These are phyloP conservation scores for Sthenelais limicola DNA, from an alignment of 2,888 invertebrate genomes.

Conservation along the genomic window DNA sequence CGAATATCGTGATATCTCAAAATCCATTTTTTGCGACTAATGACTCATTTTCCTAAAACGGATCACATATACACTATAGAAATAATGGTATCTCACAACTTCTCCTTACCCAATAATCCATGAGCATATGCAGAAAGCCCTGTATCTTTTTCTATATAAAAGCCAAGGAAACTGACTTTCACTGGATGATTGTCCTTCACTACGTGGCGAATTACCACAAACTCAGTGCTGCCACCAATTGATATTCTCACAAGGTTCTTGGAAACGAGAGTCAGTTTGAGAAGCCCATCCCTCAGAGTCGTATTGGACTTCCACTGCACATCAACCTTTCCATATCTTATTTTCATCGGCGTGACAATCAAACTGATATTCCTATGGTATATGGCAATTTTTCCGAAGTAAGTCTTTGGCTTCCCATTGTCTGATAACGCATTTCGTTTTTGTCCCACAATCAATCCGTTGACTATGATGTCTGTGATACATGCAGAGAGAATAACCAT, in stretches of 20 bases:
- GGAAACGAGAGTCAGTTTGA: neutral
- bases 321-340: neutral
- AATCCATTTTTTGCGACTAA: too few relatives aligned
- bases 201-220: constrained; percentile 46
- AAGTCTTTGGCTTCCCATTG: constrained; percentile 34
- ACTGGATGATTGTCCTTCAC: neutral
- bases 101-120: constrained; percentile 50
- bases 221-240: constrained; percentile 24
- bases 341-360: neutral
- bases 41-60: too few relatives aligned
- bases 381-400: constrained; percentile 34
- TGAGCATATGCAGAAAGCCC: constrained; percentile 43
- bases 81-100: too few relatives aligned
- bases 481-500: neutral
- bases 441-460: constrained; percentile 45
- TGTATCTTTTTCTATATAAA: constrained; percentile 44
- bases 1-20: too few relatives aligned
- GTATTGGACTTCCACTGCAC: constrained; percentile 13
- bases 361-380: neutral
- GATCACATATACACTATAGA: too few relatives aligned
- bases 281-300: neutral
- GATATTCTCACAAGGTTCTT: constrained; percentile 11
- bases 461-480: constrained; percentile 45
- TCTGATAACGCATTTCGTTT: neutral
- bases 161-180: constrained; percentile 49